Evolutionary conservation across 2,888 invertebrate genomes (phyloP), one percentile per base, ranked within the genome.

Genomic region (Mimas tiliae): DNA sequence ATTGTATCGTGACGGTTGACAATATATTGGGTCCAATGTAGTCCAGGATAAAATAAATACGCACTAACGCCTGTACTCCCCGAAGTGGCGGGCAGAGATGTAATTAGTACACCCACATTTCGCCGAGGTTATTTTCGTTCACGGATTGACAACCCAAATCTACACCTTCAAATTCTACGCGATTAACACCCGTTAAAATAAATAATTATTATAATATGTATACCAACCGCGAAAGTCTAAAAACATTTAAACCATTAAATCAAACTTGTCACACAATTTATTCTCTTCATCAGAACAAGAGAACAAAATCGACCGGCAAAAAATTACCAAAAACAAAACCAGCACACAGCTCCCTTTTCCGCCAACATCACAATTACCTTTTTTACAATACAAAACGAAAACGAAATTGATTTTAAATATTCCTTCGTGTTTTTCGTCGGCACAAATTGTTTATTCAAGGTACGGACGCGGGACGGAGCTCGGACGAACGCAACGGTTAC

Each of bases 381-480:
- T 58, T 38, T 58, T 12, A 38, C 38, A 58, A 38, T 19, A 38
- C 42, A 42, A 58, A 16, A 42, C 19, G 58, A 58, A 58, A 58
- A 58, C 58, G 42, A 58, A 58, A 58, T 58, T 58, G 58, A 42
- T 58, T 58, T 58, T 58, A 58, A 58, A 58, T 58, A 58, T 58
- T 58, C 58, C 42, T 19, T 19, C 14, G 58, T 21, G 42, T 58
- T 42, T 58, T 38, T 11, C 58, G 38, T 19, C 38, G 42, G 19
- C 19, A 38, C 58, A 58, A 58, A 58, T 58, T 58, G 58, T 58
- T 58, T 58, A 58, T 58, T 58, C 38, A 58, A 58, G 19, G 6
- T 42, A 38, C 38, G 16, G 38, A 9, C 58, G 58, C 42, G 14
- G 16, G 38, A 9, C 58, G 58, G 58, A 21, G 19, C 58, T 38